Conservation (phyloP, 1,140 invertebrate species). For the Gonioctena quinquepunctata region DNA sequence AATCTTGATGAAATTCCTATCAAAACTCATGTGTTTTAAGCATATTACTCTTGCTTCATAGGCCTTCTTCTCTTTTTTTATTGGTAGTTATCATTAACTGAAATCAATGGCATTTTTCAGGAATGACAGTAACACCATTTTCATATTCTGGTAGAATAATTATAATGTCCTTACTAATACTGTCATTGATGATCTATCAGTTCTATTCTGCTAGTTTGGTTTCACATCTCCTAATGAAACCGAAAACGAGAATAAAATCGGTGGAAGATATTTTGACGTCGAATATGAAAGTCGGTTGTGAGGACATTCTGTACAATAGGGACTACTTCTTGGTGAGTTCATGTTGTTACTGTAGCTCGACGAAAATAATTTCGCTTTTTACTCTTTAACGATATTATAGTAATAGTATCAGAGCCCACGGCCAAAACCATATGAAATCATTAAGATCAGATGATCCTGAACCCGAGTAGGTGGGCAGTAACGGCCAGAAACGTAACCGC, state of each 20-base stretch:
- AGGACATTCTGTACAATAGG: conserved; percentile 39
- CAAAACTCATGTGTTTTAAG: no score
- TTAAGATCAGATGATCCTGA: no score
- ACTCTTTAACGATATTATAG: no score
- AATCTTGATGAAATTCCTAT: not conserved
- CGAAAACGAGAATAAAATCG: conserved; percentile 65
- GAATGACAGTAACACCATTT: conserved; percentile 30
- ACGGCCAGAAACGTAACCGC: no score
- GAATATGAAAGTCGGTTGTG: conserved; percentile 36
- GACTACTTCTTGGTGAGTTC: conserved; percentile 33
- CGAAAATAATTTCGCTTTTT: no score
- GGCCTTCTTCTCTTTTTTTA: not conserved
- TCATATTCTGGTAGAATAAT: conserved; percentile 64
- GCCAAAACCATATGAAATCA: no score
- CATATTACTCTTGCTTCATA: not conserved
- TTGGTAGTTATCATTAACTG: not conserved
- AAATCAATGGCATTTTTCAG: no score
- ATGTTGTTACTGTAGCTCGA: no score
- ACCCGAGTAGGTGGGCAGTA: no score
- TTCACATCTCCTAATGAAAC: conserved; percentile 68
- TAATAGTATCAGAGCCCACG: no score
- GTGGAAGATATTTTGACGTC: conserved; percentile 47
- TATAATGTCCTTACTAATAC: conserved; percentile 63
- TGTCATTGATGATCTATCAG: conserved; percentile 67
- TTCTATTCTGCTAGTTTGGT: conserved; percentile 77